phyloP scores from a whole-genome alignment of 2,888 invertebrate genomes.

The Zele albiditarsus region DNA sequence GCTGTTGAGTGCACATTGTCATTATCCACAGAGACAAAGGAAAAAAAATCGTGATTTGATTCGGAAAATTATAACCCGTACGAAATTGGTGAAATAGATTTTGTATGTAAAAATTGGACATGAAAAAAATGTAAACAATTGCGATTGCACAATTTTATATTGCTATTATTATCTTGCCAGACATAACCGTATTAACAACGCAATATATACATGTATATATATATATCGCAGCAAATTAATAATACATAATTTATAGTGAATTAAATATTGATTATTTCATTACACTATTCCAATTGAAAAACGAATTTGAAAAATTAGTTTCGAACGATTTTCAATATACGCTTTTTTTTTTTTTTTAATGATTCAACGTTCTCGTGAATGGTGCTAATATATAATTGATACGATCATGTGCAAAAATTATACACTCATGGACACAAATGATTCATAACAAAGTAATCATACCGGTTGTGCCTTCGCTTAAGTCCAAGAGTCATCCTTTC shows the following conservation, averaged over 20 bases:
- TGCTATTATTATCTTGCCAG: slow-evolving; percentile 20
- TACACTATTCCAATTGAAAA: background rate
- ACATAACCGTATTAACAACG: background rate
- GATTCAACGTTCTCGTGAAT: background rate
- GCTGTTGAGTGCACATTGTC: slow-evolving; percentile 41
- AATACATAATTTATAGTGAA: background rate
- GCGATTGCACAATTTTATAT: background rate
- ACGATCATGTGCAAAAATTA: background rate
- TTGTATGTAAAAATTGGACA: background rate
- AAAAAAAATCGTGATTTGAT: background rate
- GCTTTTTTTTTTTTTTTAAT: background rate
- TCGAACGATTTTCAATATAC: background rate
- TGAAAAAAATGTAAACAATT: background rate
- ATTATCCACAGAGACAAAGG: background rate
- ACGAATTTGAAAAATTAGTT: background rate
- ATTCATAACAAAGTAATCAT: slow-evolving; percentile 12
- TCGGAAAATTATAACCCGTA: background rate
- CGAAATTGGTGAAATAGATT: background rate
- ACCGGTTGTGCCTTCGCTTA: slow-evolving; percentile 16
- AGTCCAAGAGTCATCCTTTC: background rate
- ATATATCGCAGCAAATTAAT: background rate
- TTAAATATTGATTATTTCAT: background rate
- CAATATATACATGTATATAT: background rate
- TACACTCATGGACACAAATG: background rate
- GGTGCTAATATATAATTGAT: background rate